A percentile compares a stretch with the other conserved stretches of the same genome.
phyloP scores from a whole-genome alignment of 2,797 vertebrate genomes.

The Acridotheres tristis region DNA sequence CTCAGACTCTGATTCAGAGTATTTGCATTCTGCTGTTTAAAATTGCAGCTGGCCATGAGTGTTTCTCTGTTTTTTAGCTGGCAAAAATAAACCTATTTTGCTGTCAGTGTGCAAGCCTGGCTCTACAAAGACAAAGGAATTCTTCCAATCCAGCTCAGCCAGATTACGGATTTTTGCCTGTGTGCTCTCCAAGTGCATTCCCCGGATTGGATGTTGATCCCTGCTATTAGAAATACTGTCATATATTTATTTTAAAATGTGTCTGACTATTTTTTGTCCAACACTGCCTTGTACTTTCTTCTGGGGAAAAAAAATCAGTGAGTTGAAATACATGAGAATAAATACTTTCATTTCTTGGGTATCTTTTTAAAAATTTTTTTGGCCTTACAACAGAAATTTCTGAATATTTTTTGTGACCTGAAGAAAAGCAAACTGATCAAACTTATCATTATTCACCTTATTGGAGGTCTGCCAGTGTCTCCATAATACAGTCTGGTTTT shows the following conservation, averaged over 20 bases:
- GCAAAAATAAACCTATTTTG: conserved; percentile 18
- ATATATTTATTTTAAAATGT: background rate
- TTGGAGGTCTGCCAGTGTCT: conserved; percentile 9
- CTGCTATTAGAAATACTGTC: background rate
- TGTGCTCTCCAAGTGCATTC: background rate
- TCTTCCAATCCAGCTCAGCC: background rate
- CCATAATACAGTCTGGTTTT: background rate
- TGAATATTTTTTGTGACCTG: background rate
- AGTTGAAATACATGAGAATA: background rate
- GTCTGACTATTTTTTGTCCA: background rate
- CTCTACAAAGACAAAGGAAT: background rate
- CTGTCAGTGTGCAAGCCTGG: background rate
- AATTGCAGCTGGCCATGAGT: background rate
- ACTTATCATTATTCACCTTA: background rate
- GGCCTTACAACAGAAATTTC: background rate
- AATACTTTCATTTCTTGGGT: background rate
- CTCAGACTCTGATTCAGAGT: background rate
- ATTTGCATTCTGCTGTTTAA: background rate
- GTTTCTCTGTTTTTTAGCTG: background rate
- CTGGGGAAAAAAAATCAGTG: background rate
- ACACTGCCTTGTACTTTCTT: background rate
- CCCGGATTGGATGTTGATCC: background rate
- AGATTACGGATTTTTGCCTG: background rate
- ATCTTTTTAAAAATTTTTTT: background rate
- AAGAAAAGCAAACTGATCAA: background rate